A percentile compares a stretch with the other conserved stretches of the same genome.
These are phyloP conservation scores for Nemotelus nigrinus DNA, from an alignment of 2,888 invertebrate species.

Conservation along the genomic window DNA sequence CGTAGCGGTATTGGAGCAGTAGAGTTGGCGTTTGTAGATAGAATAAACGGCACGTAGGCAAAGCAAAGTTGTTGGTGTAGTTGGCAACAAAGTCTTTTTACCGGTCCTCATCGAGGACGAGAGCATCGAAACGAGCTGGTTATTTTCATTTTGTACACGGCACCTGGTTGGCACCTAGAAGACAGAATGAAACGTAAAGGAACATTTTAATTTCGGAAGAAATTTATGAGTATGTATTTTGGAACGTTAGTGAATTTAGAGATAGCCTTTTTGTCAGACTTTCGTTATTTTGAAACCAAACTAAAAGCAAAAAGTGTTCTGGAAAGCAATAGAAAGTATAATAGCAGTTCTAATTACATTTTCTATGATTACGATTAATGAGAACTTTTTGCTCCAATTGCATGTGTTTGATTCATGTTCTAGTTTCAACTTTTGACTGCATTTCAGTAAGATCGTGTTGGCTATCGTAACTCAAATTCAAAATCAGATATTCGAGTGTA, in stretches of 20 bases:
- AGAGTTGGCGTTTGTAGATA: background rate
- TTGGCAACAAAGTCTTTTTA: background rate
- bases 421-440: no score
- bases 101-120: background rate
- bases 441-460: no score
- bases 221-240: background rate
- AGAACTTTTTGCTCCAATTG: no score
- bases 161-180: slow-evolving; percentile 13
- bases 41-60: background rate
- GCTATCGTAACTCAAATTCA: no score
- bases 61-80: slow-evolving; percentile 1
- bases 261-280: background rate
- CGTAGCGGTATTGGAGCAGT: background rate
- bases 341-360: background rate
- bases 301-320: background rate
- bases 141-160: slow-evolving; percentile 10
- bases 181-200: background rate
- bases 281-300: background rate
- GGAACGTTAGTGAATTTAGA: background rate
- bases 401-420: no score
- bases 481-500: no score
- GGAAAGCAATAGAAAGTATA: background rate
- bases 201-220: background rate
- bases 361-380: background rate
- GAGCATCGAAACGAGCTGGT: background rate